These are phyloP conservation scores for Noctilio leporinus DNA, from an alignment of 2,113 vertebrate species.

Conservation along the genomic window DNA sequence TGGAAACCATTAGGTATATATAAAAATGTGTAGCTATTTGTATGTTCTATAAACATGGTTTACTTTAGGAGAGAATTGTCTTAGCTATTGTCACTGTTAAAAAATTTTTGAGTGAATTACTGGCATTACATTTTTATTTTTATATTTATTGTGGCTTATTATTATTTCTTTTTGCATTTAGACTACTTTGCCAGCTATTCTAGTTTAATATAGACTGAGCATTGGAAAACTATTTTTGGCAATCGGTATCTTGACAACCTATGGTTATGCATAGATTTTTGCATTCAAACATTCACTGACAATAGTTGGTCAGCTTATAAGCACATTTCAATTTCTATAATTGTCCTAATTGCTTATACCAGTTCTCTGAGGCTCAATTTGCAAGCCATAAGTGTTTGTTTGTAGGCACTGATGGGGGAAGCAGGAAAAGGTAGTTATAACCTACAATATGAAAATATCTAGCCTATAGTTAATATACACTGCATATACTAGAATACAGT, in stretches of 20 bases:
- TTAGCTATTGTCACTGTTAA: not conserved
- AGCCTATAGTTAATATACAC: not conserved
- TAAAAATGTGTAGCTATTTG: conserved; percentile 9
- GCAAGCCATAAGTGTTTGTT: conserved; percentile 16
- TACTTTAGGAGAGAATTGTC: not conserved
- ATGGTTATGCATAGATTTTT: not conserved
- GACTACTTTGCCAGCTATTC: not conserved
- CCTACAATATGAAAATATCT: conserved; percentile 43
- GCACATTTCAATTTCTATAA: not conserved
- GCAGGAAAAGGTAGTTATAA: conserved; percentile 26
- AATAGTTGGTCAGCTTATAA: conserved; percentile 11
- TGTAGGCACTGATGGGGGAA: not conserved
- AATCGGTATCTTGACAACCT: not conserved
- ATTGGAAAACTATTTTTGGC: conserved; percentile 21
- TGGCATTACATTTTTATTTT: conserved; percentile 19
- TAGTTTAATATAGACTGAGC: not conserved
- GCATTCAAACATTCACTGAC: not conserved
- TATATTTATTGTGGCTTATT: not conserved
- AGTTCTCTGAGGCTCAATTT: conserved; percentile 13
- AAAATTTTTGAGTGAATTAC: not conserved
- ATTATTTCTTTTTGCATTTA: conserved; percentile 9
- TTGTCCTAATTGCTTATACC: not conserved
- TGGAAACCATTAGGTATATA: conserved; percentile 5
- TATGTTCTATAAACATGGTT: not conserved
- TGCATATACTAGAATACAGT: conserved; percentile 17